Evolutionary conservation across 1,140 invertebrate species (phyloP).

Genomic region (Samia ricini): DNA sequence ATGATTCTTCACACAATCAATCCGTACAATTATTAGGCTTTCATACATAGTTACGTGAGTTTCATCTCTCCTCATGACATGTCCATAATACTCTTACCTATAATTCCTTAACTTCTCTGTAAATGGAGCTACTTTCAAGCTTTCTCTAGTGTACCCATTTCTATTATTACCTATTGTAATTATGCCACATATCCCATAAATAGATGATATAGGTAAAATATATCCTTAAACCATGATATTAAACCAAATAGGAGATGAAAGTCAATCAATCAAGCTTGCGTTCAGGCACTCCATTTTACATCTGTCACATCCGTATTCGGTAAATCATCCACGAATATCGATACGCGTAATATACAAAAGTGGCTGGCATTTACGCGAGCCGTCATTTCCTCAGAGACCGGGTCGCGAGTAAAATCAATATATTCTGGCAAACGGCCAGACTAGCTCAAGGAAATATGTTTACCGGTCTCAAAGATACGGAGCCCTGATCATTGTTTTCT

Average conservation of each 20-base stretch:
- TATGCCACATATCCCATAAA: no score
- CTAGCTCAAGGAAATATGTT: conserved; percentile 23
- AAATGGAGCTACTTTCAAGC: no score
- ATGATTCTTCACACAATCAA: no score
- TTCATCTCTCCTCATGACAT: no score
- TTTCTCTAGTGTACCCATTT: no score
- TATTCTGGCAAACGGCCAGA: conserved; percentile 17
- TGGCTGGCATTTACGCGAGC: conserved; percentile 1
- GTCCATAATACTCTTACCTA: no score
- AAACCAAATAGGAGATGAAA: neutral
- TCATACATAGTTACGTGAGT: no score
- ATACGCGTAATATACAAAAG: conserved; percentile 4
- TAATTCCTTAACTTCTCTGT: no score
- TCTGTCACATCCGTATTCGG: neutral
- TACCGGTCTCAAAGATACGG: conserved; percentile 15
- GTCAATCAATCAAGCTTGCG: neutral
- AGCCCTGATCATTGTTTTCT: conserved; percentile 23
- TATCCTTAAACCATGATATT: neutral
- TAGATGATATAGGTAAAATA: neutral
- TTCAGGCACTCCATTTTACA: neutral
- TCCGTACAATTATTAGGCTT: no score
- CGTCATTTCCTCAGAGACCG: conserved; percentile 3
- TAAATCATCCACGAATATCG: neutral
- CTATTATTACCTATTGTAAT: no score
- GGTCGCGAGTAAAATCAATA: conserved; percentile 23